Evolutionary conservation across 2,888 invertebrate genomes (phyloP), one percentile per base, ranked within the genome.

Genomic region (Cremastinae sp.): DNA sequence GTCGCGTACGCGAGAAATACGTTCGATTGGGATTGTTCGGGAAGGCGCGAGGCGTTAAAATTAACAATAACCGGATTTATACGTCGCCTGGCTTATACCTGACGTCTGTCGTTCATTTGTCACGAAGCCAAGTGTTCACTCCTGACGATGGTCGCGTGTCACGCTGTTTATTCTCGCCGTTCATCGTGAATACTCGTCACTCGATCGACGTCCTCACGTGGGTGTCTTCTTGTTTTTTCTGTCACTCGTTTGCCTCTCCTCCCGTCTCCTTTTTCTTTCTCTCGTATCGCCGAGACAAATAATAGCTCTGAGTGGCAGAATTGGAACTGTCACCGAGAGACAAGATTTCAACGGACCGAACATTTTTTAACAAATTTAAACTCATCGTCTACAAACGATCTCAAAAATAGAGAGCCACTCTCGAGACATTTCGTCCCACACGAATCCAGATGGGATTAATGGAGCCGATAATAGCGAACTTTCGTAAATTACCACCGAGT

Each of bases 1-100:
- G n/a, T 54, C 47, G 64, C 45, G 36, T 61, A 66, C 54, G 53
- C 18, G 36, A 34, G 49, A 47, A 9, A 51, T 56, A 62, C 36
- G 51, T 49, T 38, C 4, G 34, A 51, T 38, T 10, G 20, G n/a
- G n/a, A 59, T n/a, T 36, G 12, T 28, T 43, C 18, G 45, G n/a
- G n/a, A 53, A 28, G 5, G 5, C 28, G 14, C 38, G 69, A 59
- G 0, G 38, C 66, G 66, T 72, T 75, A 70, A 70, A 74, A 75
- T 68, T 71, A 53, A 58, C 69, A 74, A 75, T 72, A 73, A 79
- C 72, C 58, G 68, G 58, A 61, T 77, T 61, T 43, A 61, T 61
- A 49, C 14, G n/a, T 53, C 49, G 20, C 62, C 18, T 16, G 47
- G 56, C 51, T 51, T 41, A 43, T 28, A 28, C 28, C 54, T 61